Conservation (phyloP, 1,140 invertebrate genomes). For the Drosophila mayri region DNA sequence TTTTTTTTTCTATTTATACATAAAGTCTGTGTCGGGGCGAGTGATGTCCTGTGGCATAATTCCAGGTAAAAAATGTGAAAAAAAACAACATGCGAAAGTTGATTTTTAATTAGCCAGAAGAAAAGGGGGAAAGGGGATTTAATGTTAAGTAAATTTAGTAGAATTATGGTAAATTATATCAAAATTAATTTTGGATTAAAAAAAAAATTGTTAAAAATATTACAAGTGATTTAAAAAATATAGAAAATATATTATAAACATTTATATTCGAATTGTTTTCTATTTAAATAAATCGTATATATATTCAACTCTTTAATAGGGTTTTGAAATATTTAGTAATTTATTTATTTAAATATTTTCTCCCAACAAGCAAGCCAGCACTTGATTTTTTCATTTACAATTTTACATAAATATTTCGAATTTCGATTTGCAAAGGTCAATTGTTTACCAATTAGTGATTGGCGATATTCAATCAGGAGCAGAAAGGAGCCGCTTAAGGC, state of each 20-base stretch:
- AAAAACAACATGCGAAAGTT: not conserved
- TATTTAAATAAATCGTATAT: not conserved
- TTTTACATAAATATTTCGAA: not conserved
- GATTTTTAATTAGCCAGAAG: constrained; percentile 8
- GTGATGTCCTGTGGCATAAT: constrained; percentile 11
- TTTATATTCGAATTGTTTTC: not conserved
- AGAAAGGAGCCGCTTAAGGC: not conserved
- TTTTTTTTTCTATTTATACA: constrained; percentile 14
- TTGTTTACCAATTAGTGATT: constrained; percentile 2
- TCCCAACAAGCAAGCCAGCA: not conserved
- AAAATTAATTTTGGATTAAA: not conserved
- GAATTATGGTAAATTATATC: not conserved
- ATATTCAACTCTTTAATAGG: not conserved
- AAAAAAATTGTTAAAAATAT: not conserved
- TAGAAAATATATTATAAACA: not conserved
- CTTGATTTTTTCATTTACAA: not conserved
- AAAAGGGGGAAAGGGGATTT: not conserved
- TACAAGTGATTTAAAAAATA: not conserved
- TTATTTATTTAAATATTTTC: no score
- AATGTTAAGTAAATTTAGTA: not conserved
- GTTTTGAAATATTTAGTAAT: not conserved
- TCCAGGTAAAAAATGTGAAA: not conserved
- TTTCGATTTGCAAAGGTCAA: not conserved
- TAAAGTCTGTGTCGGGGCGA: not conserved
- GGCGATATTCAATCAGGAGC: constrained; percentile 3